These are phyloP conservation scores for Trachymyrmex septentrionalis DNA, from an alignment of 1,140 invertebrate species.

Conservation along the genomic window DNA sequence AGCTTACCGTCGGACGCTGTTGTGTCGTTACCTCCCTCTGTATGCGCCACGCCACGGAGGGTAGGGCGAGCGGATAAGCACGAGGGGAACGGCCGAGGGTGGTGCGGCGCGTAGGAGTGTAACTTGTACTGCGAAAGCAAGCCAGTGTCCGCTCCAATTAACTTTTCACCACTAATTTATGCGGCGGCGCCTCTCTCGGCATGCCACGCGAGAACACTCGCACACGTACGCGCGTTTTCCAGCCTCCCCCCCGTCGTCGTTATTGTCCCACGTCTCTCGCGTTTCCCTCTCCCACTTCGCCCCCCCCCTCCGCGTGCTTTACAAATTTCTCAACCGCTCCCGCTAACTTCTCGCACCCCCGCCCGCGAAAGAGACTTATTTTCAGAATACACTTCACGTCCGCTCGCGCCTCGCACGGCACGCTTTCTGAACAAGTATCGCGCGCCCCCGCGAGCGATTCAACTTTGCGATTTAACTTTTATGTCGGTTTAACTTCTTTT, in stretches of 20 bases:
- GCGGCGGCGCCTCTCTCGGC: slow-evolving; percentile 72
- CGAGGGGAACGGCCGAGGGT: slow-evolving; percentile 28
- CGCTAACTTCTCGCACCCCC: slow-evolving; percentile 40
- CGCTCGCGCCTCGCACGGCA: slow-evolving; percentile 19
- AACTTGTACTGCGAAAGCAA: slow-evolving; percentile 80
- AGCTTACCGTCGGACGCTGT: slow-evolving; percentile 58
- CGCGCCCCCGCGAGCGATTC: slow-evolving; percentile 20
- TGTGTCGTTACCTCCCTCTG: slow-evolving; percentile 30
- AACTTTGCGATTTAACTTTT: slow-evolving; percentile 45
- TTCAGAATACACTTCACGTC: slow-evolving; percentile 64
- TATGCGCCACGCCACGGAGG: not conserved
- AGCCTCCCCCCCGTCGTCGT: slow-evolving; percentile 20
- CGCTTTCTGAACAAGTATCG: slow-evolving; percentile 20
- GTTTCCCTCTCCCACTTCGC: not conserved
- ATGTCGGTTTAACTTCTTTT: slow-evolving; percentile 20
- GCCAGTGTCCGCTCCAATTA: slow-evolving; percentile 82
- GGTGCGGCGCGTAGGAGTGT: slow-evolving; percentile 63
- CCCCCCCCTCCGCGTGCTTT: slow-evolving; percentile 35
- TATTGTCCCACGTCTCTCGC: slow-evolving; percentile 2
- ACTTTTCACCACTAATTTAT: slow-evolving; percentile 84
- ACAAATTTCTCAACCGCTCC: slow-evolving; percentile 65
- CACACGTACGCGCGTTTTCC: slow-evolving; percentile 55
- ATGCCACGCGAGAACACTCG: slow-evolving; percentile 53
- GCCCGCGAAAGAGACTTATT: slow-evolving; percentile 58
- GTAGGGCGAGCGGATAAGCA: slow-evolving; percentile 4